phyloP scores from a whole-genome alignment of 2,888 invertebrate species.

The Heliconius aoede region DNA sequence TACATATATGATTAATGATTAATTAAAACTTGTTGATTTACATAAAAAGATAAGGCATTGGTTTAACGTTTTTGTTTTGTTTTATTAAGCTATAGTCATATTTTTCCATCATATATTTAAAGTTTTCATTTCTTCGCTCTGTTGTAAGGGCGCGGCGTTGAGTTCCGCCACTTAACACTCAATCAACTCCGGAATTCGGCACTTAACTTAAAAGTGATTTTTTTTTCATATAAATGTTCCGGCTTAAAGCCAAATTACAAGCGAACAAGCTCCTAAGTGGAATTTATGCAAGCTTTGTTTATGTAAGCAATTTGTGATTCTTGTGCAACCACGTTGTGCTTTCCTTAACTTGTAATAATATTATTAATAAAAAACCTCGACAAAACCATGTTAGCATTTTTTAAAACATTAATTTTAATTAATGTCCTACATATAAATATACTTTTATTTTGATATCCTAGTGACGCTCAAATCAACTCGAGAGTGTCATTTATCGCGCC shows the following conservation, averaged over 20 bases:
- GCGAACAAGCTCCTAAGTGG: conserved; percentile 70
- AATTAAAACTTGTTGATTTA: conserved; percentile 8
- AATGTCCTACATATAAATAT: background rate
- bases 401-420: background rate
- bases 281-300: conserved; percentile 75
- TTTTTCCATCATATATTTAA: background rate
- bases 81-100: background rate
- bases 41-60: background rate
- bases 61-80: background rate
- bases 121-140: too few relatives aligned
- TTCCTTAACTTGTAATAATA: conserved; percentile 63
- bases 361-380: background rate
- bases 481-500: conserved; percentile 56
- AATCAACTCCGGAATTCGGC: too few relatives aligned
- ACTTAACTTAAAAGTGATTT: too few relatives aligned
- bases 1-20: background rate
- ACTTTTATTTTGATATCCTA: background rate
- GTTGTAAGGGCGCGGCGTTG: too few relatives aligned
- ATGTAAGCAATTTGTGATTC: conserved; percentile 76
- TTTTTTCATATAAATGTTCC: conserved; percentile 4
- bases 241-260: conserved; percentile 48
- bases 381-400: too few relatives aligned
- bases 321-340: conserved; percentile 74
- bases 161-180: too few relatives aligned
- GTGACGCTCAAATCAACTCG: conserved; percentile 41